phyloP scores from a whole-genome alignment of 2,797 vertebrate genomes.

The Scomberomorus guttatus region DNA sequence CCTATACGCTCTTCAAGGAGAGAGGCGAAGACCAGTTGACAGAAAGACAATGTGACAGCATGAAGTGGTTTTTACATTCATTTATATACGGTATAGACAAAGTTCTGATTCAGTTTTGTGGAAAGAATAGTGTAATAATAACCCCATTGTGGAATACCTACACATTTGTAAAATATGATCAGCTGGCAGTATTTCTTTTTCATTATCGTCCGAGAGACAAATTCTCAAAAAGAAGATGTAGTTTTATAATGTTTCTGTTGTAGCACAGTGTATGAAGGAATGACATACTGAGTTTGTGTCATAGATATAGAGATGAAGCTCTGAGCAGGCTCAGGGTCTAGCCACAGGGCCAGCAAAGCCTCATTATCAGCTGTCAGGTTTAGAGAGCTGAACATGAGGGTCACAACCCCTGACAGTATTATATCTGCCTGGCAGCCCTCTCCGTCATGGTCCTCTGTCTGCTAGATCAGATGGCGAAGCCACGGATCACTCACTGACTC shows the following conservation, averaged over 20 bases:
- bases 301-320: slow-evolving; percentile 38
- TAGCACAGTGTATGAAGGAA: not conserved
- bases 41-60: not conserved
- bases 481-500: slow-evolving; percentile 79
- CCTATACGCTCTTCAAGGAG: slow-evolving; percentile 29
- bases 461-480: slow-evolving; percentile 84
- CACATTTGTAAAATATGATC: not conserved
- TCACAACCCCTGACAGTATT: slow-evolving; percentile 84
- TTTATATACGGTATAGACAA: not conserved
- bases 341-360: slow-evolving; percentile 55
- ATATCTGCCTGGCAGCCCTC: slow-evolving; percentile 81
- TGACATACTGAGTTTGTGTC: slow-evolving; percentile 15
- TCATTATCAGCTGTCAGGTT: slow-evolving; percentile 83
- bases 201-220: not conserved
- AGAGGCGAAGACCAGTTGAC: slow-evolving; percentile 4
- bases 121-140: not conserved
- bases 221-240: not conserved
- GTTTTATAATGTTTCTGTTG: slow-evolving; percentile 2
- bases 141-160: not conserved
- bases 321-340: slow-evolving; percentile 58
- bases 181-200: not conserved
- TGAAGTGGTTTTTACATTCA: not conserved
- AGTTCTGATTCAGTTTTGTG: not conserved
- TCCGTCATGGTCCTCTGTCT: slow-evolving; percentile 86
- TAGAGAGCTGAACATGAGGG: slow-evolving; percentile 79